Base-by-base conservation (phyloP, 2,113 vertebrate species). In the Nothobranchius furzeri region DNA sequence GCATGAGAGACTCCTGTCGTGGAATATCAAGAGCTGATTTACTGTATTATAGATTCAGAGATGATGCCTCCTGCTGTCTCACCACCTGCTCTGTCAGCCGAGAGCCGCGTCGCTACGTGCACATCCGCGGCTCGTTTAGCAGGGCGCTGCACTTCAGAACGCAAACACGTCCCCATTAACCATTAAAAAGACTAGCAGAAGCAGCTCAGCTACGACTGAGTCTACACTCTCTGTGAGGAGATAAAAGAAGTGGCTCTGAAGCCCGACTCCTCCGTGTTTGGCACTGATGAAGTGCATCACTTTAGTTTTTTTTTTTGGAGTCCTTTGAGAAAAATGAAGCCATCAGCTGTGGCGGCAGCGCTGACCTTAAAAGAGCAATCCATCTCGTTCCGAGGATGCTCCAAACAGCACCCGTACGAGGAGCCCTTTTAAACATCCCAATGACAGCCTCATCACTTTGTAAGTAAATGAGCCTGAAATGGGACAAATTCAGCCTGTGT, bases 31-130 rank as follows among this genome's bases (percentile, higher is more conserved):
- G 78, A 55, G 70, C 70, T 85, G 81, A 88, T 90, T 89, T 86
- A 81, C 82, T 76, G 84, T 76, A 69, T 86, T 84, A 92, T 89
- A 73, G 80, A 91, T 89, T 90, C 84, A 77, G 88, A 15, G 85
- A 73, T 62, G 78, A 90, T 70, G 64, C 79, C 65, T 87, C 91
- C 90, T 81, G 90, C 91, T 91, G 88, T 84, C 67, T 74, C 47
- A 64, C 89, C 90, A 90, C 87, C 90, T 92, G 92, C 86, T 92
- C 85, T 46, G 66, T 82, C 84, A 85, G 81, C 83, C 67, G 6
- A 79, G 65, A 75, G 77, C 58, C 8, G 13, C 25, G 59, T 70
- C 30, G 60, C 73, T 51, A 25, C 73, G 35, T 68, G 42, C 68
- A 66, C 45, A 81, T 73, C 64, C 65, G 71, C 12, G 51, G 67